Evolutionary conservation across 2,113 vertebrate genomes (phyloP).

Genomic region (Sarotherodon lohbergeri): DNA sequence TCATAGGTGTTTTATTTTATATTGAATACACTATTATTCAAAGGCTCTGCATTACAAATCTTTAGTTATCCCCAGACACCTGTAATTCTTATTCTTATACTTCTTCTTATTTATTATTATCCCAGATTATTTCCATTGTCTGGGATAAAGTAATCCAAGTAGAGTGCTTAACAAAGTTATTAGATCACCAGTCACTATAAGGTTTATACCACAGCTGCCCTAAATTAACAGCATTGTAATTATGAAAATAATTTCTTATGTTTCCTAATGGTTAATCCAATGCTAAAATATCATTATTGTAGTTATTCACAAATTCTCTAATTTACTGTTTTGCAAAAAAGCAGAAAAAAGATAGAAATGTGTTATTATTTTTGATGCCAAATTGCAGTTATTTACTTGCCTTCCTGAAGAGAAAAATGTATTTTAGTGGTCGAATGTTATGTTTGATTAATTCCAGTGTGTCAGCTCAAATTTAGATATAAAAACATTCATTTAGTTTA

Average conservation of each 20-base stretch:
- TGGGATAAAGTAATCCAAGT: background rate
- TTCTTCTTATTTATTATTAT: background rate
- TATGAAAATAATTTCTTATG: background rate
- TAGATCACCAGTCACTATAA: background rate
- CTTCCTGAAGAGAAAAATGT: background rate
- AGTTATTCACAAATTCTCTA: background rate
- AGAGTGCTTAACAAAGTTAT: background rate
- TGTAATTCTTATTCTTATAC: background rate
- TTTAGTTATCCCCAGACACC: background rate
- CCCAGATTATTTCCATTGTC: background rate
- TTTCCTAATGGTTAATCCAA: background rate
- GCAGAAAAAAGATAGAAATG: background rate
- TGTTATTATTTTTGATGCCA: background rate
- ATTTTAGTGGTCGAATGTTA: background rate
- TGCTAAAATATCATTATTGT: background rate
- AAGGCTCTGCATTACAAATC: background rate
- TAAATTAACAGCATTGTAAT: background rate
- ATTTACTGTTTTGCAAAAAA: background rate
- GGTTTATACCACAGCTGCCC: background rate
- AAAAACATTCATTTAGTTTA: background rate
- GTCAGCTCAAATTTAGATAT: background rate
- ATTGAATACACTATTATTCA: background rate
- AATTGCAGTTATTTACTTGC: background rate
- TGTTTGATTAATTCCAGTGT: background rate
- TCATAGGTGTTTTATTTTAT: background rate